Conservation (phyloP, 2,113 vertebrate genomes). For the Psilopsiagon aymara region DNA sequence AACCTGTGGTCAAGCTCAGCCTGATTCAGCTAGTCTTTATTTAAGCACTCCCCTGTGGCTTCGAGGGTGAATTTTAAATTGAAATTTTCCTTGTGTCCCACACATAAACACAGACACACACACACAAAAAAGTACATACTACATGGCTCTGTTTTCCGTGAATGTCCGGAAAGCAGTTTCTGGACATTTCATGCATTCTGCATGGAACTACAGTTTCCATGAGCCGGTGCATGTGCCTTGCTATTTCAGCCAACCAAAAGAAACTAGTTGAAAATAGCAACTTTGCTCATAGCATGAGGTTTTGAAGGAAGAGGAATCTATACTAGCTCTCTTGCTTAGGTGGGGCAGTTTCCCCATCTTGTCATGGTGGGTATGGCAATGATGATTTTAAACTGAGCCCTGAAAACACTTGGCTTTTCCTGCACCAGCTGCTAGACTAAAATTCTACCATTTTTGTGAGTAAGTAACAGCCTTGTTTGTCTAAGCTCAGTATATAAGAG, state of each 20-base stretch:
- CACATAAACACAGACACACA: too few relatives aligned
- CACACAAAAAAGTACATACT: background rate
- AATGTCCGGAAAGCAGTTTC: background rate
- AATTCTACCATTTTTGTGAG: background rate
- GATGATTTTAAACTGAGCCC: background rate
- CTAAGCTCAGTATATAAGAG: background rate
- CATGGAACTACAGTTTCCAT: background rate
- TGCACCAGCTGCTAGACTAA: background rate
- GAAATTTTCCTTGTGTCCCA: background rate
- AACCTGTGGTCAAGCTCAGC: background rate
- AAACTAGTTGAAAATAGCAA: background rate
- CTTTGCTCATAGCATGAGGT: background rate
- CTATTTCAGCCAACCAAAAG: background rate
- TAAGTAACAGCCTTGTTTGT: background rate
- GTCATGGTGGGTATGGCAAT: rapidly evolving
- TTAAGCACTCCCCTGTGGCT: background rate
- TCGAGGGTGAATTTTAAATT: background rate
- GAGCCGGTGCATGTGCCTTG: background rate
- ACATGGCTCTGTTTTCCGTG: background rate
- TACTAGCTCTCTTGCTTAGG: background rate
- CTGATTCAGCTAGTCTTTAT: background rate
- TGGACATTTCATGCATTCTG: background rate
- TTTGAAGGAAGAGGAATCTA: background rate
- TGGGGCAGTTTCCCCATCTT: background rate
- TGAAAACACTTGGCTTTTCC: background rate